These are phyloP conservation scores for Drosophila trapezifrons DNA, from an alignment of 1,140 invertebrate species.

Conservation along the genomic window DNA sequence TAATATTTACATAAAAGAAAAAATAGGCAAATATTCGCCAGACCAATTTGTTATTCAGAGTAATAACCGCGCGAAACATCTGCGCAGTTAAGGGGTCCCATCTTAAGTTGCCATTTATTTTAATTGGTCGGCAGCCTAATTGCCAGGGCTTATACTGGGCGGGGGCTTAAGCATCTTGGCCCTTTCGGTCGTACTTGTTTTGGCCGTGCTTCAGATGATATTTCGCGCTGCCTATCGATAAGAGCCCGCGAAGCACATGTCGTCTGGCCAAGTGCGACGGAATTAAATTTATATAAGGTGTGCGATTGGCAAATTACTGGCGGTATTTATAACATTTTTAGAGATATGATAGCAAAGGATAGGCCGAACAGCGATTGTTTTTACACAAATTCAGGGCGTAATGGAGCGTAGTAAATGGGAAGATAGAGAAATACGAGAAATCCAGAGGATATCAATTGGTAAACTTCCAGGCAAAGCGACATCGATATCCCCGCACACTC, in stretches of 20 bases:
- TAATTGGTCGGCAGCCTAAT: constrained; percentile 57
- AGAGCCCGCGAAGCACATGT: constrained; percentile 34
- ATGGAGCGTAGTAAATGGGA: neutral
- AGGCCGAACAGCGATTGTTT: constrained; percentile 16
- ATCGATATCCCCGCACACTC: neutral
- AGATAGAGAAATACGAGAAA: neutral
- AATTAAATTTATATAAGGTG: constrained; percentile 56
- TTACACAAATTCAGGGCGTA: neutral
- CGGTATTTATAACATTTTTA: constrained; percentile 46
- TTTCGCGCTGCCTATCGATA: constrained; percentile 43
- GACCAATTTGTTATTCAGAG: constrained; percentile 66
- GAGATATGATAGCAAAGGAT: constrained; percentile 63
- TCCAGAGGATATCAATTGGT: constrained; percentile 17
- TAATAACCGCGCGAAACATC: constrained; percentile 44
- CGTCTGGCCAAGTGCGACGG: constrained; percentile 39
- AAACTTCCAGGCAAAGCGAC: neutral
- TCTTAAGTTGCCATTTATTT: constrained; percentile 57
- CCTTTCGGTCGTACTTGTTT: neutral
- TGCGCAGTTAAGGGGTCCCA: constrained; percentile 32
- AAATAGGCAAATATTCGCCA: constrained; percentile 43
- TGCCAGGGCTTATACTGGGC: constrained; percentile 26
- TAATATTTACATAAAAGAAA: constrained; percentile 76
- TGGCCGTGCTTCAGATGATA: constrained; percentile 14
- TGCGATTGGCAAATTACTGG: constrained; percentile 66
- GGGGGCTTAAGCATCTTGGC: constrained; percentile 5